Evolutionary conservation across 53 echinoderm and acorn worm species (phyloP).

Genomic region (Hippasteria phrygiana): DNA sequence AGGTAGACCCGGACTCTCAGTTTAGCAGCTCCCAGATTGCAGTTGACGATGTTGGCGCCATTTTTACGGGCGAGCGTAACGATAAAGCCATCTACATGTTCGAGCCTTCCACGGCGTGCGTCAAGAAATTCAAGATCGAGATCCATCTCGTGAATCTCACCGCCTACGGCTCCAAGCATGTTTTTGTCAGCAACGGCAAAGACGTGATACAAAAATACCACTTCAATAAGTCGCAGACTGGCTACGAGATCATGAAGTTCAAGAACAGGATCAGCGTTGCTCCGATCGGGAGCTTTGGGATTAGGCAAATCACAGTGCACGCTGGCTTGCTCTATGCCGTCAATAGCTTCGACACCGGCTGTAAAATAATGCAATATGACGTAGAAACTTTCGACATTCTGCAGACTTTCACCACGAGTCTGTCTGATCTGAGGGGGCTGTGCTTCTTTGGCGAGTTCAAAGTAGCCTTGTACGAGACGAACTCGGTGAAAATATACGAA

Average conservation of each 20-base stretch:
- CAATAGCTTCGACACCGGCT: not conserved
- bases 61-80: constrained; percentile 12
- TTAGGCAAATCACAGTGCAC: constrained; percentile 10
- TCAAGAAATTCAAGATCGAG: not conserved
- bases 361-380: constrained; percentile 1
- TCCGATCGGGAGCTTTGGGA: not conserved
- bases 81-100: not conserved
- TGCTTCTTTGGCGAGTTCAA: constrained; percentile 41
- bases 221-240: not conserved
- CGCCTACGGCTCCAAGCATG: constrained; percentile 36
- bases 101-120: not conserved
- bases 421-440: not conserved
- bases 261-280: not conserved
- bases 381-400: constrained; percentile 29
- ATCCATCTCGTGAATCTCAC: not conserved
- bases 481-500: constrained; percentile 18
- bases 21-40: constrained; percentile 13
- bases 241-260: not conserved
- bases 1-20: not conserved
- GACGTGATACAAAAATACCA: constrained; percentile 20
- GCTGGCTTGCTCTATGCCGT: constrained; percentile 13
- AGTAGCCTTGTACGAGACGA: constrained; percentile 19
- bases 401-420: constrained; percentile 1
- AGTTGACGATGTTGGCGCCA: constrained; percentile 11
- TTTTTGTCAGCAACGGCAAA: constrained; percentile 39